Evolutionary conservation across 2,888 invertebrate genomes (phyloP).

Genomic region (Diadegma fenestrale): DNA sequence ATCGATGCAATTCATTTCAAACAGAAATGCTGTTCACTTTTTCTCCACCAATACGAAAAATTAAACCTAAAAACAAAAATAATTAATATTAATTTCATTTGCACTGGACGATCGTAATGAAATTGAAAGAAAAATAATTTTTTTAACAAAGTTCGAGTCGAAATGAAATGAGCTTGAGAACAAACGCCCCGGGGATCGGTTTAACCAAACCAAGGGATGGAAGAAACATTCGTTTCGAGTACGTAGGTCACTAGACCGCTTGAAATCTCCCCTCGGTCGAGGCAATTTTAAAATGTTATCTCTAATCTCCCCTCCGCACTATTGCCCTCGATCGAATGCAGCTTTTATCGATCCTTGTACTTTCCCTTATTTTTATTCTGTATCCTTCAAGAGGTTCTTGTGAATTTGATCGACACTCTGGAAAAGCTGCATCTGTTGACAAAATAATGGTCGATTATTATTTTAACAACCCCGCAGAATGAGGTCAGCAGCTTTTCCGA

Average conservation of each 20-base stretch:
- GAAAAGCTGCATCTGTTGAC: background rate
- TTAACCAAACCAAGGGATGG: too few relatives aligned
- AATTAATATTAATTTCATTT: background rate
- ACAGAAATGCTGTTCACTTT: background rate
- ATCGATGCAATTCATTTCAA: too few relatives aligned
- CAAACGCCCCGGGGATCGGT: too few relatives aligned
- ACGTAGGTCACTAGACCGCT: conserved; percentile 3
- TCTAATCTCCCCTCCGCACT: background rate
- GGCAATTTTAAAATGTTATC: conserved; percentile 24
- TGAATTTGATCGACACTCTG: background rate
- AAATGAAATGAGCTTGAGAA: background rate
- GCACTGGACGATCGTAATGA: background rate
- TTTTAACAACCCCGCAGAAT: background rate
- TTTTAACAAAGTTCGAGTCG: background rate
- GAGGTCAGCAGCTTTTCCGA: background rate
- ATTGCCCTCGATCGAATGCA: conserved; percentile 7
- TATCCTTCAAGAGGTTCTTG: background rate
- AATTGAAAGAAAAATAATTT: background rate
- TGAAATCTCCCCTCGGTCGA: conserved; percentile 18
- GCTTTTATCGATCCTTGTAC: conserved; percentile 1
- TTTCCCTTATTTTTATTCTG: background rate
- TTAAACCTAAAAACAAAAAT: background rate
- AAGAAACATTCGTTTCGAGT: conserved; percentile 4
- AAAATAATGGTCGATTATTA: background rate
- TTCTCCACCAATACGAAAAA: background rate